These are phyloP conservation scores for Hesperia comma DNA, from an alignment of 2,888 invertebrate species.

Conservation along the genomic window DNA sequence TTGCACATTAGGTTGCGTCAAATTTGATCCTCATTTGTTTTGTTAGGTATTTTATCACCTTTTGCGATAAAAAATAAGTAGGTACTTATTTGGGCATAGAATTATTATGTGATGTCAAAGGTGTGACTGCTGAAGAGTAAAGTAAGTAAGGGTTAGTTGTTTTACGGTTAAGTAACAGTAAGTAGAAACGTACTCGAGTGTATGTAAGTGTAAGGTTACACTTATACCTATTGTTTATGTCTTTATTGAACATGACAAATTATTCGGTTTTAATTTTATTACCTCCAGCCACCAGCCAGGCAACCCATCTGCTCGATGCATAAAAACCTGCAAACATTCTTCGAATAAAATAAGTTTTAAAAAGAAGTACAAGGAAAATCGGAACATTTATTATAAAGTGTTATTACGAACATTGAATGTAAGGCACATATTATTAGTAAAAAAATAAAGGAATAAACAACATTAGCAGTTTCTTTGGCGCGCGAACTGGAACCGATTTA, in stretches of 20 bases:
- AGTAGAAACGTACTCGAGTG: too few species aligned
- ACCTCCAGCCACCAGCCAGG: not conserved
- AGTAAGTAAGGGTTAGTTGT: too few species aligned
- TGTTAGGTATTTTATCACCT: not conserved
- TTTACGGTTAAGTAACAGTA: too few species aligned
- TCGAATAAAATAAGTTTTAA: slow-evolving; percentile 22
- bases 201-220: too few species aligned
- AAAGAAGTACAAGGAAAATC: slow-evolving; percentile 23
- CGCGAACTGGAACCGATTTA: slow-evolving; percentile 72
- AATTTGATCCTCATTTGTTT: not conserved
- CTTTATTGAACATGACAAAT: too few species aligned
- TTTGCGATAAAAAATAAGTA: not conserved
- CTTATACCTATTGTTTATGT: too few species aligned
- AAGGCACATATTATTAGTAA: slow-evolving; percentile 49
- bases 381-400: slow-evolving; percentile 29
- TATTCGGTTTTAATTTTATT: not conserved
- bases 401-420: slow-evolving; percentile 49
- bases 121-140: too few species aligned
- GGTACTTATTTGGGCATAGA: too few species aligned
- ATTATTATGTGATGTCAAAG: too few species aligned
- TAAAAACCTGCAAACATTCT: not conserved
- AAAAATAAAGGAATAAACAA: slow-evolving; percentile 65
- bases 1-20: not conserved
- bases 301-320: not conserved
- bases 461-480: slow-evolving; percentile 75